A percentile compares a stretch with the other conserved stretches of the same genome.
Evolutionary conservation across 2,797 vertebrate genomes (phyloP).

Genomic region (Melanotaenia boesemani): DNA sequence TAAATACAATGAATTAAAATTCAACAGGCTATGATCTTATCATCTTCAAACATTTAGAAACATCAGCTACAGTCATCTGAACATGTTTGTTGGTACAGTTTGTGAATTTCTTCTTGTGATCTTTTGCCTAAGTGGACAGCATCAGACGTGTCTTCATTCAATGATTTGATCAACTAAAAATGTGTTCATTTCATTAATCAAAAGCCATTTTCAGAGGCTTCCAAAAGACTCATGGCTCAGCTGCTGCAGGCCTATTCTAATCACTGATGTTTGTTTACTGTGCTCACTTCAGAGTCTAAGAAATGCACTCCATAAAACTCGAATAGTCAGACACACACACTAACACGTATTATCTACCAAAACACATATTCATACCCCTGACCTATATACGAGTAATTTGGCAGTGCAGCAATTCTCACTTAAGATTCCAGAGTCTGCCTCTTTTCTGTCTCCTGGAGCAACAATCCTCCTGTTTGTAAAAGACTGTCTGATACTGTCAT

Average conservation of each 20-base stretch:
- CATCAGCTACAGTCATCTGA: constrained; percentile 1
- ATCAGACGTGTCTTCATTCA: constrained; percentile 32
- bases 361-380: constrained; percentile 56
- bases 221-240: constrained; percentile 29
- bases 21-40: constrained; percentile 11
- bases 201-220: constrained; percentile 57
- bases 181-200: constrained; percentile 63
- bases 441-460: constrained; percentile 34
- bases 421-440: constrained; percentile 40
- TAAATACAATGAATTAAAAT: constrained; percentile 5
- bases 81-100: constrained; percentile 23
- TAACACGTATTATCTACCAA: constrained; percentile 31
- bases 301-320: constrained; percentile 49
- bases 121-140: constrained; percentile 23
- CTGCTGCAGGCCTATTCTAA: constrained; percentile 35
- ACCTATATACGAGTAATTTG: constrained; percentile 64
- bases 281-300: constrained; percentile 40
- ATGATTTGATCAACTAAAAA: constrained; percentile 57
- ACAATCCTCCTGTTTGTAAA: constrained; percentile 29
- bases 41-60: constrained; percentile 18
- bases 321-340: constrained; percentile 34
- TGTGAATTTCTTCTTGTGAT: constrained; percentile 37
- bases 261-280: constrained; percentile 70
- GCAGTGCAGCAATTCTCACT: constrained; percentile 46
- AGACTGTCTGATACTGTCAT: constrained; percentile 24